These are phyloP conservation scores for Brevimyrus niger DNA, from an alignment of 2,113 vertebrate species.

Conservation along the genomic window DNA sequence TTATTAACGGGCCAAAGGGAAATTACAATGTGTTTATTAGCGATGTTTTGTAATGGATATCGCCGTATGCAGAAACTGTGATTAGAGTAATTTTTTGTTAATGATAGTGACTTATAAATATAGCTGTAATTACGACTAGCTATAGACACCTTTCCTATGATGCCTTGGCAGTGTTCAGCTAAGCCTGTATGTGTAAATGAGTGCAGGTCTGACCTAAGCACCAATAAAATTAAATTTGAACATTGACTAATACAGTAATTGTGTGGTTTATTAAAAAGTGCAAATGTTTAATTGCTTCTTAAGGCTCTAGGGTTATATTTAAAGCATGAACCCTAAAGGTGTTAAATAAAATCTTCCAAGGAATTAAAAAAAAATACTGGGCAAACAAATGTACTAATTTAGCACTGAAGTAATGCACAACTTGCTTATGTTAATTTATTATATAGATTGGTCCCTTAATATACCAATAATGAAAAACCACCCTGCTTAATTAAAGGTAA, in stretches of 20 bases:
- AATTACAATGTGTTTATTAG: neutral
- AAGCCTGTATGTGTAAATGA: neutral
- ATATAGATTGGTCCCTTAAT: conserved; percentile 1
- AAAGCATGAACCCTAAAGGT: neutral
- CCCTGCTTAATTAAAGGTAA: neutral
- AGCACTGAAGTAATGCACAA: neutral
- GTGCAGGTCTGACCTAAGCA: neutral
- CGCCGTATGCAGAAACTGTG: neutral
- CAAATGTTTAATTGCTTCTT: conserved; percentile 18
- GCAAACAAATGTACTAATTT: neutral
- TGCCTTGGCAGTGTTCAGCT: neutral
- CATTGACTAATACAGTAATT: conserved; percentile 7
- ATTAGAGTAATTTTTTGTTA: conserved; percentile 1
- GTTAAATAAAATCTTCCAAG: conserved; percentile 8
- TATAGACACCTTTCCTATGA: neutral
- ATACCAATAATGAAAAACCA: neutral
- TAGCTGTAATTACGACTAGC: neutral
- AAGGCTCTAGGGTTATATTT: conserved; percentile 12
- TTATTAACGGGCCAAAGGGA: neutral
- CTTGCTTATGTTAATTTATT: conserved; percentile 12
- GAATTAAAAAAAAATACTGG: neutral
- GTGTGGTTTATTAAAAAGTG: neutral
- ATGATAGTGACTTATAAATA: conserved; percentile 3
- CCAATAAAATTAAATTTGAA: neutral
- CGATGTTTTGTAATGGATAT: neutral